phyloP scores from a whole-genome alignment of 2,797 vertebrate genomes.

The Notolepis coatsorum region DNA sequence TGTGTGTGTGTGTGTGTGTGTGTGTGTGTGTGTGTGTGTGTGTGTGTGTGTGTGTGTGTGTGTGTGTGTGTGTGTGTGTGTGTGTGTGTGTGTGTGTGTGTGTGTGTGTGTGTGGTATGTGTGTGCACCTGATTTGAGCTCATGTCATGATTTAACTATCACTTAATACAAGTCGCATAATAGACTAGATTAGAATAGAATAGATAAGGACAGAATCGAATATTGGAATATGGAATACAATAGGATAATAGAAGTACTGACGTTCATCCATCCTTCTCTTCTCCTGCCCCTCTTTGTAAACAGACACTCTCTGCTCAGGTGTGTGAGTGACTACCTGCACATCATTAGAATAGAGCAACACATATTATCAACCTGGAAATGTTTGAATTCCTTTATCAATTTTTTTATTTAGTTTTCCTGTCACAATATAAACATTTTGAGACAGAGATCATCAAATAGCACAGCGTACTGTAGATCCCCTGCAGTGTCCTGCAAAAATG shows the following conservation, averaged over 20 bases:
- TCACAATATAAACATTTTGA: not conserved
- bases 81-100: no score
- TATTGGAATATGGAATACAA: not conserved
- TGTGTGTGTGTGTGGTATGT: no score
- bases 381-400: no score
- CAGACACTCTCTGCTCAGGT: slow-evolving; percentile 41
- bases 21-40: not conserved
- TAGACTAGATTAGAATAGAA: not conserved
- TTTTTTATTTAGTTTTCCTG: not conserved
- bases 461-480: not conserved
- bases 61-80: not conserved
- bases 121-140: no score
- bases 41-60: not conserved
- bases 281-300: slow-evolving; percentile 2
- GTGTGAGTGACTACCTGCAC: not conserved
- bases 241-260: not conserved
- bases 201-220: no score
- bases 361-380: not conserved
- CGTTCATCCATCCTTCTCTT: not conserved
- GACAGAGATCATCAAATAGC: not conserved
- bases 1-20: not conserved
- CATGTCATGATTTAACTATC: no score
- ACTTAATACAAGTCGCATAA: not conserved
- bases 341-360: not conserved
- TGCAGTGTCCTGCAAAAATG: not conserved